phyloP scores from a whole-genome alignment of 1,140 invertebrate species.

The Subanguina moxae region DNA sequence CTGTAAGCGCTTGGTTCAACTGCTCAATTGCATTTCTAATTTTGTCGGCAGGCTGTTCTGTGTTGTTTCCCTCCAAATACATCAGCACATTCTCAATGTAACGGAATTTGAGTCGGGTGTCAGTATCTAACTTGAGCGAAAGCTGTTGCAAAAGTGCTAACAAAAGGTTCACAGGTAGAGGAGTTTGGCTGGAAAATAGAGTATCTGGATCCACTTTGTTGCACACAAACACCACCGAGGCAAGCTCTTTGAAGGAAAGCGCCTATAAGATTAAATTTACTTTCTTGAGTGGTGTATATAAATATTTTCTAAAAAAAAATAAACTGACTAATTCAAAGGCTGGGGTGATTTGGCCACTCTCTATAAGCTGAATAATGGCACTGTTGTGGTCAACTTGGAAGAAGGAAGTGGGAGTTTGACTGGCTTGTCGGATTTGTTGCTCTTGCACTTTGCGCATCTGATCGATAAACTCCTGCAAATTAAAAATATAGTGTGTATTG shows the following conservation, averaged over 20 bases:
- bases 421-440: slow-evolving; percentile 9
- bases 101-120: slow-evolving; percentile 25
- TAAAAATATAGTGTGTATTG: too few species aligned
- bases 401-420: neutral
- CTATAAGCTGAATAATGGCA: slow-evolving; percentile 17
- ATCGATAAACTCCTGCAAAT: slow-evolving; percentile 32
- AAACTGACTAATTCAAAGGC: slow-evolving; percentile 30
- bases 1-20: neutral
- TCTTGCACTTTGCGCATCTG: slow-evolving; percentile 22
- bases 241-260: slow-evolving; percentile 17
- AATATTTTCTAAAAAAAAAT: neutral
- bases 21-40: neutral
- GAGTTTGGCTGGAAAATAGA: slow-evolving; percentile 18
- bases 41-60: neutral
- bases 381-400: slow-evolving; percentile 7
- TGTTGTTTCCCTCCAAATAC: slow-evolving; percentile 12
- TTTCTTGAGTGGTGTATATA: neutral
- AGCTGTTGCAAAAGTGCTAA: slow-evolving; percentile 13
- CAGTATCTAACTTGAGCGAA: slow-evolving; percentile 18
- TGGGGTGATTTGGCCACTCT: slow-evolving; percentile 17
- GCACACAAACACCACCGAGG: slow-evolving; percentile 23
- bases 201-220: slow-evolving; percentile 35
- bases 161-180: slow-evolving; percentile 14
- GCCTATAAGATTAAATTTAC: slow-evolving; percentile 18
- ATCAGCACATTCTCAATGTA: slow-evolving; percentile 28